Evolutionary conservation across 2,113 vertebrate species (phyloP).

Genomic region (Uropsilus gracilis): DNA sequence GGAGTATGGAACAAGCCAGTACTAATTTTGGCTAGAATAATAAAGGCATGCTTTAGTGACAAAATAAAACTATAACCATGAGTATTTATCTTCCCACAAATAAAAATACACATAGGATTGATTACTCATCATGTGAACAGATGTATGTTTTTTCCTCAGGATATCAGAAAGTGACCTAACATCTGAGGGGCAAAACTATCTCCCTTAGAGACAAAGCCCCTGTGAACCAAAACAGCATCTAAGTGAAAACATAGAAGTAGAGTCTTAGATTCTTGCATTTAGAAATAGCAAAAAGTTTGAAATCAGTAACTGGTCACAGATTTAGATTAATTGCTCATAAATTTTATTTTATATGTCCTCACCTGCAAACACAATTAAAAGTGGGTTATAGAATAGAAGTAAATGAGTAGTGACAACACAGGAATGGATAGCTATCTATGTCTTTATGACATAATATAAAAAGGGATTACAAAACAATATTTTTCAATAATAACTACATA

Average conservation of each 20-base stretch:
- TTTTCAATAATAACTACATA: background rate
- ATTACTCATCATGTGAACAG: background rate
- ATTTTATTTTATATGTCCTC: background rate
- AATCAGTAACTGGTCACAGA: background rate
- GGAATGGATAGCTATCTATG: background rate
- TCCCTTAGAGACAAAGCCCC: background rate
- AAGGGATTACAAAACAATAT: background rate
- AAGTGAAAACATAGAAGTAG: background rate
- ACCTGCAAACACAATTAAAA: background rate
- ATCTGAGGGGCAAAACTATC: background rate
- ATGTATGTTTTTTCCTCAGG: background rate
- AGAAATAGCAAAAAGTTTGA: background rate
- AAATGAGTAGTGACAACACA: background rate
- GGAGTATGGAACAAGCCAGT: background rate
- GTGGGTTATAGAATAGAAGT: background rate
- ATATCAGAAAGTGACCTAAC: background rate
- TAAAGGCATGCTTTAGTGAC: background rate
- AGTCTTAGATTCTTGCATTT: background rate
- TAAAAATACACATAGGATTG: background rate
- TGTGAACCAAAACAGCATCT: background rate
- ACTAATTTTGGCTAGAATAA: background rate
- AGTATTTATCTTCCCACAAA: constrained; percentile 14
- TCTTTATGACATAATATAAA: background rate
- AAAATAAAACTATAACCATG: background rate
- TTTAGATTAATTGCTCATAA: background rate